Conservation (phyloP, 2,113 vertebrate species). For the Syrmaticus mikado region DNA sequence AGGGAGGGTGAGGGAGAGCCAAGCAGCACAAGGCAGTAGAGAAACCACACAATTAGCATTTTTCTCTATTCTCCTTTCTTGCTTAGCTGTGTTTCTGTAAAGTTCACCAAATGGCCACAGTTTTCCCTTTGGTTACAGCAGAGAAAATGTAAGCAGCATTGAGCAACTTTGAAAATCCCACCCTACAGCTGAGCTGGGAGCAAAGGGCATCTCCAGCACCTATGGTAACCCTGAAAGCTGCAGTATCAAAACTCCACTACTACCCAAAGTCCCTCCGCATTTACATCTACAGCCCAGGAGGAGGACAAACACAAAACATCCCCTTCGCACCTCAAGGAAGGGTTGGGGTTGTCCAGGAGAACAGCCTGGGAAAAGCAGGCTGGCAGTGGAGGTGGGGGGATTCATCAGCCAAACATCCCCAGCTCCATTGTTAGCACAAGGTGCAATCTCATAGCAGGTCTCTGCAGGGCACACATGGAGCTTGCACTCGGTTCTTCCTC, state of each 20-base stretch:
- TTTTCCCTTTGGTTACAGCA: neutral
- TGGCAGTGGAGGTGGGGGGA: neutral
- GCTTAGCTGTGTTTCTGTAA: neutral
- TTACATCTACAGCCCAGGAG: neutral
- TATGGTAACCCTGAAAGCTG: neutral
- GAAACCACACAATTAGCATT: neutral
- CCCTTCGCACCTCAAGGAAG: neutral
- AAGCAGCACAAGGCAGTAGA: neutral
- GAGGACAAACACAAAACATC: neutral
- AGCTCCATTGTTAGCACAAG: neutral
- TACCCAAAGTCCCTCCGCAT: neutral
- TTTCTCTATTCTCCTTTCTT: neutral
- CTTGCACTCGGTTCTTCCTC: neutral
- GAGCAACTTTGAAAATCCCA: neutral
- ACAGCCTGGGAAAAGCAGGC: neutral
- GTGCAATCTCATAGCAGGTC: rapidly evolving
- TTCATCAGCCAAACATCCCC: neutral
- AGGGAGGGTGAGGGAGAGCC: neutral
- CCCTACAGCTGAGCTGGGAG: neutral
- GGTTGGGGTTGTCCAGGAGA: rapidly evolving
- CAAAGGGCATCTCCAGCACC: rapidly evolving
- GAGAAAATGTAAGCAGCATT: neutral
- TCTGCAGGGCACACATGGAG: neutral
- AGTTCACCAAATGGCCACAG: neutral
- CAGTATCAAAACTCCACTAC: neutral